Evolutionary conservation across 1,140 invertebrate species (phyloP), one percentile per base, ranked within the genome.

Genomic region (Drosophila serrata): DNA sequence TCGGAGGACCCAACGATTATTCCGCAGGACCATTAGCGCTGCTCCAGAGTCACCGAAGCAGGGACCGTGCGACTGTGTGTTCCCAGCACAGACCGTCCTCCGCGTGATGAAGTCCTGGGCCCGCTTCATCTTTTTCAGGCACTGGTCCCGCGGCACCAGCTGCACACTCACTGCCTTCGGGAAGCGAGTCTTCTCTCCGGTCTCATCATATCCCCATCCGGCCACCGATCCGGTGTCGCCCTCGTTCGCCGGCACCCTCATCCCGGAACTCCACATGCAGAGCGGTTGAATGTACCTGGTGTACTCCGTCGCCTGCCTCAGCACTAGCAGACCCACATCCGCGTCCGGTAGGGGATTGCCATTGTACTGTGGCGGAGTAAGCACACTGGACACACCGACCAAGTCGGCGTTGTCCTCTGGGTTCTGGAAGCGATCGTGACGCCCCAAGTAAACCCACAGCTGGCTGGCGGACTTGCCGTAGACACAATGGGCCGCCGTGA

Each of bases 251-350:
- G 37, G 37, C 37, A 64, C 13, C 0, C 19, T 12, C 56, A 64
- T 61, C 8, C n/a, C n/a, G 12, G 37, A 33, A 17, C 15, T 24
- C 61, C 61, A 64, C 13, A 64, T 12, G 15, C 61, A 64, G 11
- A 64, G 19, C 0, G 61, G 61, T 19, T 33, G 37, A 7, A 64
- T 64, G 56, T 64, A 64, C 19, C 40, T 64, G 19, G 61, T 61
- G 29, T 64, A 64, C 19, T 17, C 56, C 3, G 31, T 64, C 11
- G 27, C 2, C 2, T 17, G 5, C 27, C 3, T 33, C 11, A 64
- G 56, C 56, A 64, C 61, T 15, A 64, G 61, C 17, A 64, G 61
- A 7, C 56, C 61, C 19, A 64, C 37, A 12, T 64, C 61, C 19
- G 19, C 1, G 6, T 64, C 61, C n/a, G 61, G 61, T 2, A 60